Percentiles rank a stretch among this genome's conserved stretches.
phyloP scores from a whole-genome alignment of 2,113 vertebrate genomes.

The Microcebus murinus region DNA sequence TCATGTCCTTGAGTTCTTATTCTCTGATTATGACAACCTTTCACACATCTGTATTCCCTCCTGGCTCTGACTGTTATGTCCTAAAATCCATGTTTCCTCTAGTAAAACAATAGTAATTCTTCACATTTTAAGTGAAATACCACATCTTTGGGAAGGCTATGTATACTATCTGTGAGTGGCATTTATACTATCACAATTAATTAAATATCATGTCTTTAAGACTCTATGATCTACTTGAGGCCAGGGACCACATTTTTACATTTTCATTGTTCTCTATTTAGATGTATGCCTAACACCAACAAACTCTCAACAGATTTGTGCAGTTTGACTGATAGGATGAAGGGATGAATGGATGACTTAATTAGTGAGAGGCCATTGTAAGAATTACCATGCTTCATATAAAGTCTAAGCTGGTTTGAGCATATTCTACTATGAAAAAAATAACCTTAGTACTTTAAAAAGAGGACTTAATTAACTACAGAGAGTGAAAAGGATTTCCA shows the following conservation, averaged over 20 bases:
- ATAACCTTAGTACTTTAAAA: neutral
- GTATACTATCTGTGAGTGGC: neutral
- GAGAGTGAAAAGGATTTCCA: neutral
- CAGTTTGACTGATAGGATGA: neutral
- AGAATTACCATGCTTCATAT: neutral
- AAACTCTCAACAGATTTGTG: neutral
- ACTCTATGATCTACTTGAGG: neutral
- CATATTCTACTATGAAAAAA: constrained; percentile 19
- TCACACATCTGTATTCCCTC: neutral
- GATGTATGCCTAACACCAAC: neutral
- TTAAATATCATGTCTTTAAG: neutral
- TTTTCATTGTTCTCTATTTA: neutral
- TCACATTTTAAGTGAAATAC: neutral
- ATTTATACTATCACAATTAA: neutral
- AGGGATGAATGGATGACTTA: neutral
- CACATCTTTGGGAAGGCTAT: neutral
- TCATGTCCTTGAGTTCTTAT: neutral
- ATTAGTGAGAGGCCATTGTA: neutral
- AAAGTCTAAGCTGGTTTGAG: neutral
- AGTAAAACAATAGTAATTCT: constrained; percentile 8
- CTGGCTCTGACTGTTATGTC: neutral
- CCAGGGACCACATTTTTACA: neutral
- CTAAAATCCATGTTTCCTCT: neutral
- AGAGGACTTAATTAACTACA: neutral
- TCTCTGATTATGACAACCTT: neutral